Base-by-base conservation (phyloP, 2,888 invertebrate genomes). In the Yponomeuta evonymella region DNA sequence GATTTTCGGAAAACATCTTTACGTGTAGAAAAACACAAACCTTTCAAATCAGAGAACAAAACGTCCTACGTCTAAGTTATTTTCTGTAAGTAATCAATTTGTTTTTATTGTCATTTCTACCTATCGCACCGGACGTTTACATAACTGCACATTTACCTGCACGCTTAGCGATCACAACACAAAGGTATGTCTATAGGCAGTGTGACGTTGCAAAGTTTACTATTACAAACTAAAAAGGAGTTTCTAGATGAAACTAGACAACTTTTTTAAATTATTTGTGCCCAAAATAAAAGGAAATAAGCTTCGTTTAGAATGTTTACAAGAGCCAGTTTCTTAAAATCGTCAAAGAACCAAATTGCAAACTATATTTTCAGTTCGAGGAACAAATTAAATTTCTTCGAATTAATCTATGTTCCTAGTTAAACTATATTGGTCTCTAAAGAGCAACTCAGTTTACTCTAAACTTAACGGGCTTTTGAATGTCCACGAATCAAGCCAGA, bases 31-130 rank as follows among this genome's bases (percentile, higher is more conserved):
- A 58, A 58, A 58, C 51, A 15, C 12, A 58, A 58, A 12, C 12
- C 15, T 12, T 58, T 58, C 15, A 58, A 15, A 3, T 15, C 51
- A 58, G 51, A 15, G 51, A 58, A 15, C 51, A 4, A 15, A 58
- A 15, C 15, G 51, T 15, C 51, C 51, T 58, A 58, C 15, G 51
- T 5, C 15, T 58, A 58, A 58, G 12, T 15, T 15, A 58, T 58
- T 58, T 58, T 58, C 5, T 58, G 51, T 58, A 58, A 58, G 15
- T 58, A 58, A 58, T 15, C 15, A 58, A 58, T 58, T 58, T 58
- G 12, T 72, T 74, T 81, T 86, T 86, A 86, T 86, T 87, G 87
- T 87, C 87, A 83, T 78, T 79, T 78, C 83, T 82, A 84, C 76
- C 76, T 75, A 81, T 82, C 72, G 72, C 74, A 75, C 69, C 71